Evolutionary conservation across 1,140 invertebrate species (phyloP).

Genomic region (Latrodectus geometricus): DNA sequence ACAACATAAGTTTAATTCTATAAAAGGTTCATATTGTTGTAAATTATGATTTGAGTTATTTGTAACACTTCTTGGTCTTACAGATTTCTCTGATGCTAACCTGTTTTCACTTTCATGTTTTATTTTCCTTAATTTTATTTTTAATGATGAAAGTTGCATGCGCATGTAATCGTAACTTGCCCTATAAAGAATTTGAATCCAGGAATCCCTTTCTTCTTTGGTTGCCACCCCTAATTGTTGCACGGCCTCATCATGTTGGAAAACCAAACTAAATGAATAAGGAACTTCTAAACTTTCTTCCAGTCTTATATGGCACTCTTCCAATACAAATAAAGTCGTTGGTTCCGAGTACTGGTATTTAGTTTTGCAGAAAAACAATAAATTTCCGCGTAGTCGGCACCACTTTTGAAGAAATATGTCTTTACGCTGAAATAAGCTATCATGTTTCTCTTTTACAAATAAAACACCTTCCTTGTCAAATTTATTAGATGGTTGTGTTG

Average conservation of each 20-base stretch:
- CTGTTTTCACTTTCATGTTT: conserved; percentile 60
- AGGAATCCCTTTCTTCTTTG: conserved; percentile 84
- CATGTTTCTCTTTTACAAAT: conserved; percentile 86
- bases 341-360: conserved; percentile 88
- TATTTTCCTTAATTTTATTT: conserved; percentile 68
- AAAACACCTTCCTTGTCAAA: conserved; percentile 94
- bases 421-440: conserved; percentile 81
- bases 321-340: conserved; percentile 86
- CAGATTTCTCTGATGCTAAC: neutral
- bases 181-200: conserved; percentile 86
- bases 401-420: conserved; percentile 88
- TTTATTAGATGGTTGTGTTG: conserved; percentile 85
- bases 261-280: conserved; percentile 76
- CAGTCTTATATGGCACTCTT: conserved; percentile 83
- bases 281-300: conserved; percentile 74
- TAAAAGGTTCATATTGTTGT: conserved; percentile 81
- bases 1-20: conserved; percentile 81
- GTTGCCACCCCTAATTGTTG: conserved; percentile 82
- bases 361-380: conserved; percentile 94
- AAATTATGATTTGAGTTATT: conserved; percentile 31
- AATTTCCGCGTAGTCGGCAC: conserved; percentile 91
- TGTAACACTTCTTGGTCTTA: conserved; percentile 53
- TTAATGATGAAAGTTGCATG: conserved; percentile 79
- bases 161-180: conserved; percentile 87
- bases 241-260: conserved; percentile 66